These are phyloP conservation scores for Sebastes steindachneri DNA, from an alignment of 2,797 vertebrate species.

Conservation along the genomic window DNA sequence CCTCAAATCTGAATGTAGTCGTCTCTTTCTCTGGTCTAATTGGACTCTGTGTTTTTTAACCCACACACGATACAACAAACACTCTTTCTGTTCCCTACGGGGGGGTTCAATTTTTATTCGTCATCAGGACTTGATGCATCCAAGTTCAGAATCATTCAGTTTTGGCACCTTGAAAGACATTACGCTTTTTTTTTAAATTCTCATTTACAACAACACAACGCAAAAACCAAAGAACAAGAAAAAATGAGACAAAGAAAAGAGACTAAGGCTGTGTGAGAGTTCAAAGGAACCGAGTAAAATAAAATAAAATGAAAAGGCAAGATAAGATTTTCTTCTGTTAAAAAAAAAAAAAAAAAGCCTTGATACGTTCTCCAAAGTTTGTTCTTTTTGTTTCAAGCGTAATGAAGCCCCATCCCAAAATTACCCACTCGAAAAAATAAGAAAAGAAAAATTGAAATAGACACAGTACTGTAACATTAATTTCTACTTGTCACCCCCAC, in stretches of 20 bases:
- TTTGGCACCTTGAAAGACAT: conserved; percentile 83
- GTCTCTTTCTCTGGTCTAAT: not conserved
- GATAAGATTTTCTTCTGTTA: conserved; percentile 39
- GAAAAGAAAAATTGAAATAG: conserved; percentile 54
- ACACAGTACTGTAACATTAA: conserved; percentile 79
- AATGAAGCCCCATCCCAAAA: conserved; percentile 59
- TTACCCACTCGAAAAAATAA: conserved; percentile 27
- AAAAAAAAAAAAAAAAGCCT: conserved; percentile 59
- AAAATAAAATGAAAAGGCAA: conserved; percentile 59
- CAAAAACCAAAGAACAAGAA: conserved; percentile 68
- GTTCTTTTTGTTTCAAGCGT: conserved; percentile 66
- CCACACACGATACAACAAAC: conserved; percentile 38
- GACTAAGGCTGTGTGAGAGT: conserved; percentile 74
- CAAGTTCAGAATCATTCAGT: conserved; percentile 82
- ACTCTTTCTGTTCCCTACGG: conserved; percentile 63
- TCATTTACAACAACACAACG: conserved; percentile 81
- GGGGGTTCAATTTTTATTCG: conserved; percentile 77
- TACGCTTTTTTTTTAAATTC: conserved; percentile 62
- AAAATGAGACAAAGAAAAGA: conserved; percentile 62
- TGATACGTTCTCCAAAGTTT: conserved; percentile 60
- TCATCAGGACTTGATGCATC: conserved; percentile 82
- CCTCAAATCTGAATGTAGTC: not conserved
- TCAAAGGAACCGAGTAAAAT: conserved; percentile 46
- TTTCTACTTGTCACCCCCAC: conserved; percentile 65
- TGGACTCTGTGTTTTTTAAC: not conserved